These are phyloP conservation scores for Cottus gobio DNA, from an alignment of 2,113 vertebrate species.

Conservation along the genomic window DNA sequence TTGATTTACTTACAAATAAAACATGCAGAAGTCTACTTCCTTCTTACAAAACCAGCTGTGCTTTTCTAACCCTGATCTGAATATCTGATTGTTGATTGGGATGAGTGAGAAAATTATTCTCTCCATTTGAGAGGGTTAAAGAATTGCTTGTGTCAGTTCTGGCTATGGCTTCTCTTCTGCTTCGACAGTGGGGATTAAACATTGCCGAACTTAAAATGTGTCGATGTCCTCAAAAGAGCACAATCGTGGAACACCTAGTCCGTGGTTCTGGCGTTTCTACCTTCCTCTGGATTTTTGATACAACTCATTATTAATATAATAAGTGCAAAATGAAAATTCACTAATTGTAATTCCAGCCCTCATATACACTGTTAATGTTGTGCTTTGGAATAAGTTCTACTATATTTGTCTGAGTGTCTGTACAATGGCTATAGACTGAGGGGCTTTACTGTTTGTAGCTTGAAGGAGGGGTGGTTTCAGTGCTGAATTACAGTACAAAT, in stretches of 20 bases:
- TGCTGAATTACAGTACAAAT: conserved; percentile 56
- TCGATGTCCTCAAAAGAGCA: conserved; percentile 3
- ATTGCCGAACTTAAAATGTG: conserved; percentile 8
- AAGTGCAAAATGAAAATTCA: conserved; percentile 25
- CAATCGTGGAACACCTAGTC: background rate
- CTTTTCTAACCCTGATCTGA: conserved; percentile 74
- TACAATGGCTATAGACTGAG: conserved; percentile 19
- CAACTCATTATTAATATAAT: background rate
- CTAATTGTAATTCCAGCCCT: conserved; percentile 50
- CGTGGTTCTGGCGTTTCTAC: background rate
- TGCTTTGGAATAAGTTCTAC: conserved; percentile 62
- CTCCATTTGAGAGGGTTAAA: background rate
- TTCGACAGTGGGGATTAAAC: conserved; percentile 16
- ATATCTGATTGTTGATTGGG: conserved; percentile 40
- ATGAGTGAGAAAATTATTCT: conserved; percentile 13
- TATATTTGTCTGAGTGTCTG: background rate
- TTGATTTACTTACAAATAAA: conserved; percentile 4
- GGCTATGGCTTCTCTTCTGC: conserved; percentile 50
- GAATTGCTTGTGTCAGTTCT: conserved; percentile 4
- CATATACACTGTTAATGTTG: conserved; percentile 58
- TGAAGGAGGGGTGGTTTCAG: conserved; percentile 25
- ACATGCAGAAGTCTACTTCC: conserved; percentile 33
- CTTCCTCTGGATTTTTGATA: conserved; percentile 6
- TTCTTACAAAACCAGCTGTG: conserved; percentile 71
- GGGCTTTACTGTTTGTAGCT: background rate